phyloP scores from a whole-genome alignment of 2,113 vertebrate genomes.

The Muscicapa adusta region DNA sequence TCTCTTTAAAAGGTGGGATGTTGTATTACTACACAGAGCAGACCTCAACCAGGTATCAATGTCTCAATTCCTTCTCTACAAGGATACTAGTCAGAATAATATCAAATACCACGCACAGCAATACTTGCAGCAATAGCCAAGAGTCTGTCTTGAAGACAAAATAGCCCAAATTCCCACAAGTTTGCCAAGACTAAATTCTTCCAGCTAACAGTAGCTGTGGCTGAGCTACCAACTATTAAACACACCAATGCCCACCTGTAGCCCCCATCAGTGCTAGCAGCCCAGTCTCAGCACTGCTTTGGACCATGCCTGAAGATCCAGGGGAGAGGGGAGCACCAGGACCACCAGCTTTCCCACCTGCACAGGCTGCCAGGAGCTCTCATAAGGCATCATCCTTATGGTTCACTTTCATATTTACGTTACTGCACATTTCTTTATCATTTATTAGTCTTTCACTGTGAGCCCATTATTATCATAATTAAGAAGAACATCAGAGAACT shows the following conservation, averaged over 20 bases:
- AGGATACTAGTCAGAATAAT: neutral
- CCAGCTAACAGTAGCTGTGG: neutral
- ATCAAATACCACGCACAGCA: neutral
- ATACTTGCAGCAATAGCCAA: neutral
- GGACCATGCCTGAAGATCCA: neutral
- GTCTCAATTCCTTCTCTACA: neutral
- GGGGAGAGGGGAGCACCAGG: neutral
- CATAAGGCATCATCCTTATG: neutral
- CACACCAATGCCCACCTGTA: neutral
- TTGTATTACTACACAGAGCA: neutral
- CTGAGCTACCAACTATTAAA: neutral
- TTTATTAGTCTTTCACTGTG: neutral
- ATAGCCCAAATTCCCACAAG: neutral
- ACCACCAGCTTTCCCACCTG: neutral
- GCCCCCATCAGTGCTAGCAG: neutral
- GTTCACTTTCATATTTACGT: neutral
- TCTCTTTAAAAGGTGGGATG: neutral
- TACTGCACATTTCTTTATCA: neutral
- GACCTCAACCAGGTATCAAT: neutral
- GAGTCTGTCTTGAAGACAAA: neutral
- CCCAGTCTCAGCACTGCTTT: neutral
- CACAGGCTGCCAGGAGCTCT: neutral
- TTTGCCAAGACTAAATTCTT: neutral
- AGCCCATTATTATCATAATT: neutral
- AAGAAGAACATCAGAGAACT: neutral